Evolutionary conservation across 2,797 vertebrate genomes (phyloP).

Genomic region (Sylvia borin): DNA sequence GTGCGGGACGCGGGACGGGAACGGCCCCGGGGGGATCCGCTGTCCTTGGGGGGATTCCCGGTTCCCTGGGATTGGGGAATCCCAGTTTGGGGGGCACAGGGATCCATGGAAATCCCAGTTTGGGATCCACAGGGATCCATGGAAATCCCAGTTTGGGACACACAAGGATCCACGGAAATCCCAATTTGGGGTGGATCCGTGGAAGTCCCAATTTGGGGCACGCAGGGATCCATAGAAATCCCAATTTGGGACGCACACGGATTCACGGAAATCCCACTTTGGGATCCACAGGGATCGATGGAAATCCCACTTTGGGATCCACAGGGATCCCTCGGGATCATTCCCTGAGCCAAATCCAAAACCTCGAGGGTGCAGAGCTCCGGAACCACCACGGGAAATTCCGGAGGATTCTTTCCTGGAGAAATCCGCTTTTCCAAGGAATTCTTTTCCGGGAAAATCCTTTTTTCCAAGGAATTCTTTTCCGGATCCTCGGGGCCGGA

Average conservation of each 20-base stretch:
- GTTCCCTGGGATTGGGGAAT: background rate
- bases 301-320: background rate
- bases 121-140: accelerated
- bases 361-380: background rate
- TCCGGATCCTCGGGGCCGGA: background rate
- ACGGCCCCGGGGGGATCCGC: too few relatives aligned
- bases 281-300: background rate
- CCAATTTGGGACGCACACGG: background rate
- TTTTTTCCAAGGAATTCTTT: background rate
- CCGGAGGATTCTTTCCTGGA: too few relatives aligned
- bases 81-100: background rate
- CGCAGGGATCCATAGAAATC: background rate
- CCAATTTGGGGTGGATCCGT: background rate
- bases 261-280: accelerated
- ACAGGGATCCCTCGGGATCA: accelerated
- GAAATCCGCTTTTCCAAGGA: background rate
- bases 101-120: background rate
- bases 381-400: too few relatives aligned
- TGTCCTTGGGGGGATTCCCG: too few relatives aligned
- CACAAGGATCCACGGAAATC: background rate
- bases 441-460: background rate
- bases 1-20: too few relatives aligned
- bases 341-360: background rate
- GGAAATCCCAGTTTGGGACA: background rate
- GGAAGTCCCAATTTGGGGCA: background rate